These are phyloP conservation scores for Aphodius sticticus DNA, from an alignment of 2,888 invertebrate genomes.

Conservation along the genomic window DNA sequence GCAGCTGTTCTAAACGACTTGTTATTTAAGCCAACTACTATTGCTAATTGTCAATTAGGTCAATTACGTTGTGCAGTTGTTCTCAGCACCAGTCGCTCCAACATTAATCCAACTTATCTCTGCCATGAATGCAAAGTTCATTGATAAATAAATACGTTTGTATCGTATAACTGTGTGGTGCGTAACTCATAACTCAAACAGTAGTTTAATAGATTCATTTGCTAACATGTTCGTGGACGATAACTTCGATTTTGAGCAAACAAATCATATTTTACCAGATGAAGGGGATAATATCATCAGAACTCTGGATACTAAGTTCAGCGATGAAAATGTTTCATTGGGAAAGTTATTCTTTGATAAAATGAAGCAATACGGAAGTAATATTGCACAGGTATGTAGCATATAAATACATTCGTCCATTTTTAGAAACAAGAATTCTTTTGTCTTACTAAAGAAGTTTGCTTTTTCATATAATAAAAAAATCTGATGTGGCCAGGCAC, in stretches of 20 bases:
- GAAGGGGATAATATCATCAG: conserved; percentile 41
- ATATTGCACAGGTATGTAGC: conserved; percentile 50
- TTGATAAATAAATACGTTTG: conserved; percentile 47
- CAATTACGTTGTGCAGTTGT: too few species aligned
- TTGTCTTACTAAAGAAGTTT: too few species aligned
- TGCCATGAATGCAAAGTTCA: conserved; percentile 9
- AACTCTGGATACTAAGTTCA: conserved; percentile 39
- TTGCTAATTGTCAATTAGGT: too few species aligned
- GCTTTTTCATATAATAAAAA: too few species aligned
- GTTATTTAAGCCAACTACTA: too few species aligned
- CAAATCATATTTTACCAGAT: conserved; percentile 26
- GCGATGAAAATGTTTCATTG: conserved; percentile 47
- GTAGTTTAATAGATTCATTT: background rate
- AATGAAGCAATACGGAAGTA: conserved; percentile 47
- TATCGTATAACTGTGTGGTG: conserved; percentile 55
- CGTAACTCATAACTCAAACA: background rate
- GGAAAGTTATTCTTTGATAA: conserved; percentile 49
- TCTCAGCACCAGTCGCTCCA: background rate
- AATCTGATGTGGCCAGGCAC: too few species aligned
- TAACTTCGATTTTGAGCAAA: background rate
- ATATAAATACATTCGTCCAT: background rate
- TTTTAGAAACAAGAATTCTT: too few species aligned
- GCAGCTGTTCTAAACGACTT: too few species aligned
- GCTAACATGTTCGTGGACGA: conserved; percentile 8
- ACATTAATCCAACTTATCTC: background rate